Percentiles rank a stretch among this genome's conserved stretches.
phyloP scores from a whole-genome alignment of 2,888 invertebrate species.

The Dasypogon diadema region DNA sequence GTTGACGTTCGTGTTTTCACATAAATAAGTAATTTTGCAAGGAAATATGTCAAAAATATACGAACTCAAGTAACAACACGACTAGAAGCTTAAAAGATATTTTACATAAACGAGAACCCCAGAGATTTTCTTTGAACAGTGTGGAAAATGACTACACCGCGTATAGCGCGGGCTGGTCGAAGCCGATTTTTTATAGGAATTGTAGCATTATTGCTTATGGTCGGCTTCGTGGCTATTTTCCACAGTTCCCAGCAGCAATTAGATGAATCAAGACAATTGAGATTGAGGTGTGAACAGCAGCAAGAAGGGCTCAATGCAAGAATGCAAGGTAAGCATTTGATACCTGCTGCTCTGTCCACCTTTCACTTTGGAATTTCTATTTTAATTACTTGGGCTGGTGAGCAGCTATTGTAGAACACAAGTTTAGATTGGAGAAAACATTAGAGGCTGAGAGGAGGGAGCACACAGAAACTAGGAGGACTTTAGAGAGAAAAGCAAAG shows the following conservation, averaged over 20 bases:
- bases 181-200: constrained; percentile 72
- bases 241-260: constrained; percentile 73
- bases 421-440: constrained; percentile 72
- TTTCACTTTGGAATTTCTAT: neutral
- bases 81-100: neutral
- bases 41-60: constrained; percentile 11
- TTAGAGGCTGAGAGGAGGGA: constrained; percentile 72
- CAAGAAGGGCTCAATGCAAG: constrained; percentile 73
- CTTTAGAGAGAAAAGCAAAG: constrained; percentile 69
- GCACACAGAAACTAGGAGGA: constrained; percentile 70
- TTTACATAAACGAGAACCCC: neutral
- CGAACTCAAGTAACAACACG: neutral
- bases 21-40: neutral
- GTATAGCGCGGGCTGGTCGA: constrained; percentile 71
- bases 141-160: constrained; percentile 43
- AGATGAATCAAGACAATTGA: constrained; percentile 71
- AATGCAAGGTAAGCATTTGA: constrained; percentile 70
- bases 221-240: constrained; percentile 72
- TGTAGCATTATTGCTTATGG: constrained; percentile 70
- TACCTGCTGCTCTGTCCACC: neutral
- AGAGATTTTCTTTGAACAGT: neutral
- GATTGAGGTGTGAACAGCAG: constrained; percentile 72
- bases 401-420: constrained; percentile 73
- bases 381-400: neutral
- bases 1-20: neutral